phyloP scores from a whole-genome alignment of 2,797 vertebrate genomes.

The Rhyacichthys aspro region DNA sequence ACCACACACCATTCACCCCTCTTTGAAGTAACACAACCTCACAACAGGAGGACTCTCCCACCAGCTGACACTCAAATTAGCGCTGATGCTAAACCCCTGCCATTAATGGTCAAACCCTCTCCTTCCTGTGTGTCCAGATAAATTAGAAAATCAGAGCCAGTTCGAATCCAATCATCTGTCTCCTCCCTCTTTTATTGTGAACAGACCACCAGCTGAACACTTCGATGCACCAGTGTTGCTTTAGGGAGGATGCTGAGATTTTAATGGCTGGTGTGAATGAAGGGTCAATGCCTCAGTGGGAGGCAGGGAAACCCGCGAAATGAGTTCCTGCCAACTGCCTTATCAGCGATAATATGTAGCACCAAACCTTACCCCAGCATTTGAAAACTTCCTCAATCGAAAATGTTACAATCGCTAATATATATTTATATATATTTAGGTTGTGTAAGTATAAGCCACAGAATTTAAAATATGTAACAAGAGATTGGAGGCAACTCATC shows the following conservation, averaged over 20 bases:
- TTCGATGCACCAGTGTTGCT: slow-evolving; percentile 55
- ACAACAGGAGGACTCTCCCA: slow-evolving; percentile 64
- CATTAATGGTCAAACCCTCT: slow-evolving; percentile 38
- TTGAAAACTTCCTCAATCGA: slow-evolving; percentile 26
- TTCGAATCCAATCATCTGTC: slow-evolving; percentile 57
- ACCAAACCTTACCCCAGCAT: slow-evolving; percentile 21
- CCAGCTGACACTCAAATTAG: slow-evolving; percentile 75
- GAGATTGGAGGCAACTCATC: slow-evolving; percentile 26
- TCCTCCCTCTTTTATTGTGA: slow-evolving; percentile 55
- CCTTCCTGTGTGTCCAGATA: slow-evolving; percentile 46
- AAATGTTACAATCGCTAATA: slow-evolving; percentile 18
- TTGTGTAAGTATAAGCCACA: slow-evolving; percentile 16
- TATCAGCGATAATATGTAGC: slow-evolving; percentile 31
- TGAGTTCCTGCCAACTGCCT: slow-evolving; percentile 55
- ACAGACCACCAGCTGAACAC: slow-evolving; percentile 59
- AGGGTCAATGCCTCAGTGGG: slow-evolving; percentile 68
- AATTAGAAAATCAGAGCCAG: slow-evolving; percentile 31
- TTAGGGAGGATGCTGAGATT: slow-evolving; percentile 65
- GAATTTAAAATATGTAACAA: slow-evolving; percentile 41
- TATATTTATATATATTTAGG: slow-evolving; percentile 46
- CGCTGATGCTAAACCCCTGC: slow-evolving; percentile 54
- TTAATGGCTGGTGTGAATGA: slow-evolving; percentile 71
- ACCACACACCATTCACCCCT: slow-evolving; percentile 58
- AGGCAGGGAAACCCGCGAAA: slow-evolving; percentile 63
- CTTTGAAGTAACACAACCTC: slow-evolving; percentile 71